Evolutionary conservation across 64 coral and sea anemone genomes (phyloP).

Genomic region (Porites australiensis): DNA sequence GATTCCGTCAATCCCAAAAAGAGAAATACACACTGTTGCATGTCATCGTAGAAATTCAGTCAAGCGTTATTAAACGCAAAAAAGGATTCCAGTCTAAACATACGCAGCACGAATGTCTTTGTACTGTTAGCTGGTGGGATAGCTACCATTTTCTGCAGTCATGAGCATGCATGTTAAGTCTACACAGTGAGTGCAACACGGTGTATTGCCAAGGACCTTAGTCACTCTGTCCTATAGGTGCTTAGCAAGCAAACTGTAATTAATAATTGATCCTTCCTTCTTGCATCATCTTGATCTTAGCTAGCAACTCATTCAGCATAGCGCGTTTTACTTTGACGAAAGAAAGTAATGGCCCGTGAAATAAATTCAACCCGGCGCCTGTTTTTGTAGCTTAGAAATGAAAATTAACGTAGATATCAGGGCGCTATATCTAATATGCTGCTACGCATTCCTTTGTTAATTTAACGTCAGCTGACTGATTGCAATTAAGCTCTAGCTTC

Average conservation of each 20-base stretch:
- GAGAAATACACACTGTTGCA: too few relatives aligned
- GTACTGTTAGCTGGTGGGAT: too few relatives aligned
- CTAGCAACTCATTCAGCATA: neutral
- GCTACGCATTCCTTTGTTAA: too few relatives aligned
- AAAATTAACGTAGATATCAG: neutral
- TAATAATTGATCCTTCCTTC: neutral
- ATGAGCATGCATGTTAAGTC: neutral
- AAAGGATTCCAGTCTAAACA: too few relatives aligned
- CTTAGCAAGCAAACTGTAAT: neutral
- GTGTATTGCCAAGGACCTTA: neutral
- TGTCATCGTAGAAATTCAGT: too few relatives aligned
- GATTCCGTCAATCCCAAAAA: too few relatives aligned
- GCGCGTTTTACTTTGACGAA: constrained; percentile 1
- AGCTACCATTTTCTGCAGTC: neutral
- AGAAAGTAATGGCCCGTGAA: neutral
- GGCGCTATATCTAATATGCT: too few relatives aligned
- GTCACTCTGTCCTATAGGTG: neutral
- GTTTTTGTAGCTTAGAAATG: neutral
- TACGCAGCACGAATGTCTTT: too few relatives aligned
- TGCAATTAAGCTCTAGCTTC: too few relatives aligned
- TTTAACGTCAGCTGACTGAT: too few relatives aligned
- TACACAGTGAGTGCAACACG: neutral
- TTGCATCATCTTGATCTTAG: neutral
- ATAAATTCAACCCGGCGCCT: neutral
- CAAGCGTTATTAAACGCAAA: too few relatives aligned